Percentiles rank a stretch among this genome's conserved stretches.
These are phyloP conservation scores for Drosophila asahinai DNA, from an alignment of 1,140 invertebrate species.

Conservation along the genomic window DNA sequence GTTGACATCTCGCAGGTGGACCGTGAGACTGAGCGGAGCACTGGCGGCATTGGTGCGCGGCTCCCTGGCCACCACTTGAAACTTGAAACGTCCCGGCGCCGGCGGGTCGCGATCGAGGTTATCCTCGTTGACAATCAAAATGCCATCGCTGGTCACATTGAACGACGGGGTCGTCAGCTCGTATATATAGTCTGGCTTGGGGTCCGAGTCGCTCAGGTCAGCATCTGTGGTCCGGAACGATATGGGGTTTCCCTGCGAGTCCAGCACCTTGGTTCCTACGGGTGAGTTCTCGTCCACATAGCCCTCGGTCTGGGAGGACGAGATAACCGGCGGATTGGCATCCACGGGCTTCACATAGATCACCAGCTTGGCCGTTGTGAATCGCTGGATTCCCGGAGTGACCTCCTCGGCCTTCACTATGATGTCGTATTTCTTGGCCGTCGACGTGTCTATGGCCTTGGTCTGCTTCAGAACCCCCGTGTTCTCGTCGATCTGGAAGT, in stretches of 20 bases:
- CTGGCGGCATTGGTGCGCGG: conserved; percentile 91
- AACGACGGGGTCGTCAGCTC: conserved; percentile 95
- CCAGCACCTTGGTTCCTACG: conserved; percentile 92
- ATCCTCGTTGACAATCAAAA: conserved; percentile 92
- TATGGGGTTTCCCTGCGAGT: conserved; percentile 89
- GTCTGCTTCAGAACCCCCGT: conserved; percentile 93
- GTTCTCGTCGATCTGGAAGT: conserved; percentile 93
- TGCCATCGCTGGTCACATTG: conserved; percentile 90
- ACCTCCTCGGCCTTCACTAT: conserved; percentile 94
- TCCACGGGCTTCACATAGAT: conserved; percentile 94
- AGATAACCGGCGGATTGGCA: conserved; percentile 92
- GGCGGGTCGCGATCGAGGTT: conserved; percentile 95
- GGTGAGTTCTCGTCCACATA: conserved; percentile 94
- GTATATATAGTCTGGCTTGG: conserved; percentile 91
- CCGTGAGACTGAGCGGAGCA: conserved; percentile 91
- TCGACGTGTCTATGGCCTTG: conserved; percentile 91
- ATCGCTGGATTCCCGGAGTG: conserved; percentile 89
- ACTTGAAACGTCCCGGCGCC: conserved; percentile 92
- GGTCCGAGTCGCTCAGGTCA: conserved; percentile 92
- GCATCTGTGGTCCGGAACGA: conserved; percentile 91
- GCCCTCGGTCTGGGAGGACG: conserved; percentile 90
- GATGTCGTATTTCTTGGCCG: conserved; percentile 88
- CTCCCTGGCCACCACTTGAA: conserved; percentile 92
- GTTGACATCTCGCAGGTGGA: conserved; percentile 92
- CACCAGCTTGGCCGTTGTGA: conserved; percentile 92